Percentiles rank a stretch among this genome's conserved stretches.
Conservation (phyloP, 2,113 vertebrate species). For the Plecturocebus donacophilus region DNA sequence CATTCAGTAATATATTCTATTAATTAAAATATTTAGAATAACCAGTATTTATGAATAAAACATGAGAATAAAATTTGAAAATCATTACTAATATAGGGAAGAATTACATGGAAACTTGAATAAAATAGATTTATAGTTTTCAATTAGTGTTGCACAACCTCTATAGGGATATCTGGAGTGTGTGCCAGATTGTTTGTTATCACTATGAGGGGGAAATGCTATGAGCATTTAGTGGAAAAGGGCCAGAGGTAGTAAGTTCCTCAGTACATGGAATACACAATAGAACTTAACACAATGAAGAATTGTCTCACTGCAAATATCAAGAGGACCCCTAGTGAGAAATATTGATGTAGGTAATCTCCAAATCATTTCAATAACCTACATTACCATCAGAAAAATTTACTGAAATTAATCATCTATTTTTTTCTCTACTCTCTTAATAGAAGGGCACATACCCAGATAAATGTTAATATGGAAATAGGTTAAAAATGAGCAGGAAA, state of each 20-base stretch:
- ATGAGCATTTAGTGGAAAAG: not conserved
- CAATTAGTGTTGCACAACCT: not conserved
- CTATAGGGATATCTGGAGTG: not conserved
- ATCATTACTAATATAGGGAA: constrained; percentile 2
- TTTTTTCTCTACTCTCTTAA: not conserved
- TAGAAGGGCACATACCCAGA: not conserved
- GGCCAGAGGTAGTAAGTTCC: not conserved
- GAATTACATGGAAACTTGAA: not conserved
- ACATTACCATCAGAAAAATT: not conserved
- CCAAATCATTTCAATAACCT: not conserved
- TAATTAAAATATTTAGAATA: constrained; percentile 72
- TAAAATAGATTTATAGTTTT: constrained; percentile 11
- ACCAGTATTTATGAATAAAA: constrained; percentile 66
- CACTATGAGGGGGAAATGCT: not conserved
- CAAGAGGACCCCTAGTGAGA: not conserved
- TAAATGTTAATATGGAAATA: not conserved
- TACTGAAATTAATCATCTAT: not conserved
- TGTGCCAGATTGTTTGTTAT: not conserved
- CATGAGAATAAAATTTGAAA: constrained; percentile 60
- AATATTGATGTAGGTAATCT: not conserved
- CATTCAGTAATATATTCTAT: constrained; percentile 64
- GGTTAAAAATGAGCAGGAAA: not conserved
- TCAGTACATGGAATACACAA: not conserved
- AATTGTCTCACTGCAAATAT: not conserved
- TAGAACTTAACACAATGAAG: not conserved